A percentile compares a stretch with the other conserved stretches of the same genome.
Conservation (phyloP, 2,888 invertebrate genomes). For the Xanthia togata region DNA sequence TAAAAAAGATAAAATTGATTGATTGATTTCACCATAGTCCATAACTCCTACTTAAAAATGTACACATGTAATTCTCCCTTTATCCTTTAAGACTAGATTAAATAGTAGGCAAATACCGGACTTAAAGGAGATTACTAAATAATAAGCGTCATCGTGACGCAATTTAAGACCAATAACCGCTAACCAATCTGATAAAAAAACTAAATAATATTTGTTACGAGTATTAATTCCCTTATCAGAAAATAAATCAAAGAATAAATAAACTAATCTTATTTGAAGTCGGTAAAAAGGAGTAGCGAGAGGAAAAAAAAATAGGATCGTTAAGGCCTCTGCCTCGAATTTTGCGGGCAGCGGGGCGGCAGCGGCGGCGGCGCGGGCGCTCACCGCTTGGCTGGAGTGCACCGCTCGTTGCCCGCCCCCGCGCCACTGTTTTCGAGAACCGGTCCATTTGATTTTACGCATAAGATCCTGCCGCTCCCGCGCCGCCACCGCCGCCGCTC, state of each 20-base stretch:
- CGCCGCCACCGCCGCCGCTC: too few species aligned
- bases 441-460: too few species aligned
- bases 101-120: background rate
- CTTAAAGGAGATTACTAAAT: constrained; percentile 4
- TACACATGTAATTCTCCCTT: background rate
- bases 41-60: background rate
- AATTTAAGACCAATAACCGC: background rate
- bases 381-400: too few species aligned
- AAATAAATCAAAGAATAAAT: background rate
- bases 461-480: too few species aligned
- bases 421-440: too few species aligned
- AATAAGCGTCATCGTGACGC: background rate
- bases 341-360: too few species aligned
- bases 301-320: background rate
- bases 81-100: constrained; percentile 34
- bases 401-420: too few species aligned
- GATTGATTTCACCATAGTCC: background rate
- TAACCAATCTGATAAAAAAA: background rate
- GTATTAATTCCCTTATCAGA: background rate
- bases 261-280: background rate
- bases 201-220: background rate
- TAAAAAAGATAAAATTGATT: constrained; percentile 6
- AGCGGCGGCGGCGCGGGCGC: too few species aligned
- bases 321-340: too few species aligned
- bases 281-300: background rate